phyloP scores from a whole-genome alignment of 2,113 vertebrate genomes.

The Rhinolophus sinicus region DNA sequence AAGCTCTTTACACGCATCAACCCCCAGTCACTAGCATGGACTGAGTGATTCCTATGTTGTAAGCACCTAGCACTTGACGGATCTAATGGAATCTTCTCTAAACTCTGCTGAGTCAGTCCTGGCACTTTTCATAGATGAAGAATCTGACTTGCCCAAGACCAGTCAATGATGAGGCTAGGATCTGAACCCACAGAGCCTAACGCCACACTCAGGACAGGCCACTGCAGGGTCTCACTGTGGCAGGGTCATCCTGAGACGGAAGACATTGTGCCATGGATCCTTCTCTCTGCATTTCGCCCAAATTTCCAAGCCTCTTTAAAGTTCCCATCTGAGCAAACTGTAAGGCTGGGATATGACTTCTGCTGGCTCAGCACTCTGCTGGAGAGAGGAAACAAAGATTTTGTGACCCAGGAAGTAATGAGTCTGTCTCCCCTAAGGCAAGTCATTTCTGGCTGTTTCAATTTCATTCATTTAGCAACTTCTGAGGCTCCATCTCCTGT shows the following conservation, averaged over 20 bases:
- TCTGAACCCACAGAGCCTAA: background rate
- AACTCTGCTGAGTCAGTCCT: background rate
- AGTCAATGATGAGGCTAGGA: background rate
- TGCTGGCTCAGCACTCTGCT: constrained; percentile 32
- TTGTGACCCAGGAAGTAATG: constrained; percentile 50
- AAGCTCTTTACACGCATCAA: background rate
- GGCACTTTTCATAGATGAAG: background rate
- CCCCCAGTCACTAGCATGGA: background rate
- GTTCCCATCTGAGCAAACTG: background rate
- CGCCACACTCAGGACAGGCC: accelerated
- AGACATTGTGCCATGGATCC: background rate
- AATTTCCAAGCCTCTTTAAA: background rate
- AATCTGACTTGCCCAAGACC: background rate
- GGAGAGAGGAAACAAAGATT: constrained; percentile 45
- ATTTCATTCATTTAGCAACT: constrained; percentile 71
- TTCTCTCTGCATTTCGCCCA: constrained; percentile 27
- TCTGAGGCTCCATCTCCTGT: constrained; percentile 60
- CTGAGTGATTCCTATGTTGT: background rate
- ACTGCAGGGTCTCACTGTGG: background rate
- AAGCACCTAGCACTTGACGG: background rate
- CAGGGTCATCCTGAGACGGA: background rate
- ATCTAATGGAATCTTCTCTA: background rate
- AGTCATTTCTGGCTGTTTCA: constrained; percentile 73
- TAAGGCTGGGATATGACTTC: background rate
- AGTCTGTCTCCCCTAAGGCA: constrained; percentile 60